phyloP scores from a whole-genome alignment of 2,797 vertebrate genomes.

The Myotis daubentonii region DNA sequence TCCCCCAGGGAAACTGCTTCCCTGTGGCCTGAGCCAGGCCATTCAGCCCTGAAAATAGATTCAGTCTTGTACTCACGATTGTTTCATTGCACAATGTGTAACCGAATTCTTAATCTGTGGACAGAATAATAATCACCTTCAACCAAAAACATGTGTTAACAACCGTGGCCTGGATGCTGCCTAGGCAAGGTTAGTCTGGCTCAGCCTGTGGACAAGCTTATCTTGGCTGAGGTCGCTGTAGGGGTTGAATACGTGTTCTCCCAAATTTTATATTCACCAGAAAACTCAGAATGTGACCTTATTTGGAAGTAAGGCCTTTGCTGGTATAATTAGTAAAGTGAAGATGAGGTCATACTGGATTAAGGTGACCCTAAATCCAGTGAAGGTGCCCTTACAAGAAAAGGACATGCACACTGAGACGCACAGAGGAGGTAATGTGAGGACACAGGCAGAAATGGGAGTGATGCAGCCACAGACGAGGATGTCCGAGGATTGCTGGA shows the following conservation, averaged over 20 bases:
- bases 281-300: not conserved
- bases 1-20: not conserved
- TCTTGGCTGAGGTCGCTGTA: not conserved
- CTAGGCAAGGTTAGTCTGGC: not conserved
- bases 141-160: not conserved
- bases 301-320: not conserved
- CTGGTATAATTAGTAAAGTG: not conserved
- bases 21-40: not conserved
- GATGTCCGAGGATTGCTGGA: accelerated
- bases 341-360: not conserved
- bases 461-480: accelerated
- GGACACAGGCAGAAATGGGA: not conserved
- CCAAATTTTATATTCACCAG: not conserved
- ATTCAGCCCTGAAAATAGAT: not conserved
- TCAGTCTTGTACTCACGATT: not conserved
- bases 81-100: not conserved
- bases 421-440: accelerated
- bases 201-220: not conserved
- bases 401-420: no score
- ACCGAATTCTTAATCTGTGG: not conserved
- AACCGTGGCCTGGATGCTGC: not conserved
- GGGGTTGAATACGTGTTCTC: not conserved
- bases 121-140: not conserved
- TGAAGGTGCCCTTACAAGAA: not conserved
- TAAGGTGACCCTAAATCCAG: not conserved